Evolutionary conservation across 1,140 invertebrate species (phyloP).

Genomic region (Pachypsylla venusta): DNA sequence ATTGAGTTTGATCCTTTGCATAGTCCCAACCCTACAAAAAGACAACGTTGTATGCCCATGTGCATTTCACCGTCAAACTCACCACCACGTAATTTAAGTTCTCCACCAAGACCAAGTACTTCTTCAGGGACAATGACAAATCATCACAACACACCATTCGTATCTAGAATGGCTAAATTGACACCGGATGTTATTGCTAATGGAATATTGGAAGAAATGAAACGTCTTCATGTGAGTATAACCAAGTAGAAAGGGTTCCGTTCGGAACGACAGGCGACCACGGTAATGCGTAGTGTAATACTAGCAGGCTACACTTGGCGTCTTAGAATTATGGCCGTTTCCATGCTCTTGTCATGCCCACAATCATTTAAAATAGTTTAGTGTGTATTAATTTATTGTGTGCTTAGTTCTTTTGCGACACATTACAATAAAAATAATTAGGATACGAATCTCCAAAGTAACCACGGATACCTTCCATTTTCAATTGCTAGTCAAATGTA

Average conservation of each 20-base stretch:
- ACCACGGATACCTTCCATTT: conserved; percentile 87
- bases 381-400: no score
- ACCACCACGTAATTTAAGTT: conserved; percentile 27
- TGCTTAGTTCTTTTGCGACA: no score
- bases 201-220: conserved; percentile 16
- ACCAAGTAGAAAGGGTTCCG: conserved; percentile 28
- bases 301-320: background rate
- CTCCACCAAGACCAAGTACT: background rate
- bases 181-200: conserved; percentile 51
- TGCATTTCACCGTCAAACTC: conserved; percentile 53
- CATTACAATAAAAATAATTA: conserved; percentile 19
- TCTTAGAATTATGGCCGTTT: no score
- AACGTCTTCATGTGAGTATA: conserved; percentile 13
- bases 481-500: no score
- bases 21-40: conserved; percentile 61
- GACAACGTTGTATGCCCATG: conserved; percentile 74
- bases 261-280: conserved; percentile 11
- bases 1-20: conserved; percentile 83
- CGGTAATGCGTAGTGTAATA: background rate
- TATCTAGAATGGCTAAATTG: conserved; percentile 58
- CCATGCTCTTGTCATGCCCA: no score
- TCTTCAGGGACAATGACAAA: conserved; percentile 32
- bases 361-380: no score
- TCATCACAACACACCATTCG: conserved; percentile 53
- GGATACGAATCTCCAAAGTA: conserved; percentile 39